phyloP scores from a whole-genome alignment of 1,140 invertebrate genomes.

The Lordiphosa collinella region DNA sequence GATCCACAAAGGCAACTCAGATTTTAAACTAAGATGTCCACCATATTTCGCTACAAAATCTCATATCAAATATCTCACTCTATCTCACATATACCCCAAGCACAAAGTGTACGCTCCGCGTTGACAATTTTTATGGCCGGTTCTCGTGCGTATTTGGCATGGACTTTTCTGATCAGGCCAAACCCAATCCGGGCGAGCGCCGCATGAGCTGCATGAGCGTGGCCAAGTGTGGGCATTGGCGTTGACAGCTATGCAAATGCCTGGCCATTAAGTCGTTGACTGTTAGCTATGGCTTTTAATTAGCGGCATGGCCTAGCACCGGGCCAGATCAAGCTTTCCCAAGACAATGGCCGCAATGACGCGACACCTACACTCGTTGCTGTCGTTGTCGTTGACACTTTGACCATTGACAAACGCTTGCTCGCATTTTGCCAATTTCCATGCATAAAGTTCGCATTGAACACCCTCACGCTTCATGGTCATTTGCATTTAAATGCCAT shows the following conservation, averaged over 20 bases:
- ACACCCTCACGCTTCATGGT: constrained; percentile 72
- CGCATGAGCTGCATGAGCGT: constrained; percentile 29
- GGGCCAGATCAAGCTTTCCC: constrained; percentile 27
- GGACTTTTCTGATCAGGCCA: constrained; percentile 10
- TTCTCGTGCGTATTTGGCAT: constrained; percentile 65
- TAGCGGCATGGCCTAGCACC: constrained; percentile 41
- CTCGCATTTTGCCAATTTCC: constrained; percentile 73
- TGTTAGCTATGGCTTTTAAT: constrained; percentile 76
- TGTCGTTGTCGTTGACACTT: constrained; percentile 55
- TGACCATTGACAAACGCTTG: constrained; percentile 67
- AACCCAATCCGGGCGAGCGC: constrained; percentile 17
- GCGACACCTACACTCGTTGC: constrained; percentile 53
- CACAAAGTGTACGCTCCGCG: constrained; percentile 7
- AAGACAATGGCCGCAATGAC: constrained; percentile 35
- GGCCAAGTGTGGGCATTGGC: constrained; percentile 69
- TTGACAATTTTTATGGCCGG: constrained; percentile 72
- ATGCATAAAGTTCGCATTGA: constrained; percentile 72
- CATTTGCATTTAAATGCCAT: constrained; percentile 76
- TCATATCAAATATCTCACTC: not conserved
- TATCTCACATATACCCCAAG: not conserved
- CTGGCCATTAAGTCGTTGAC: constrained; percentile 69
- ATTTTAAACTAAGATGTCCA: too few species aligned
- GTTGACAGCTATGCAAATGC: constrained; percentile 73
- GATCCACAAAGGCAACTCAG: too few species aligned
- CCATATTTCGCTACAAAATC: too few species aligned